Percentiles rank a stretch among this genome's conserved stretches.
These are phyloP conservation scores for Bombus difficillimus DNA, from an alignment of 1,140 invertebrate genomes.

Conservation along the genomic window DNA sequence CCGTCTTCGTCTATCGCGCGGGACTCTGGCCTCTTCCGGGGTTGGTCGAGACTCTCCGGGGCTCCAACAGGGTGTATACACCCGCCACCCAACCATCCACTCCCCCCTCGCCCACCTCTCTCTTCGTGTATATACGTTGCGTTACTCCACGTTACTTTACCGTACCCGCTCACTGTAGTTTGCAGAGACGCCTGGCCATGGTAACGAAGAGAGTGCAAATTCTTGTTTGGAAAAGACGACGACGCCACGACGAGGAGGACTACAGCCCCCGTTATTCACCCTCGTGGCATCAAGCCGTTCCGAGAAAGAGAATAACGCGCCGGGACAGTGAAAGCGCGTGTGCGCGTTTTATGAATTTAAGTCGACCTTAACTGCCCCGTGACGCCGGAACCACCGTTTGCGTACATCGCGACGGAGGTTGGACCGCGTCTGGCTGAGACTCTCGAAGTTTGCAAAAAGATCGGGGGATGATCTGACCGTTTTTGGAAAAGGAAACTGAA, in stretches of 20 bases:
- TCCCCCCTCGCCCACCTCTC: slow-evolving; percentile 20
- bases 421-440: background rate
- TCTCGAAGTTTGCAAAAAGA: background rate
- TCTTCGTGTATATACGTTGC: slow-evolving; percentile 59
- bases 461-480: too few relatives aligned
- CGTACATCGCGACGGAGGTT: background rate
- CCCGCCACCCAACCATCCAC: slow-evolving; percentile 16
- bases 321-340: background rate
- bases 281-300: slow-evolving; percentile 13
- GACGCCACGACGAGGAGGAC: slow-evolving; percentile 31
- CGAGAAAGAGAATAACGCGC: background rate
- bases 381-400: background rate
- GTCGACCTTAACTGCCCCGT: slow-evolving; percentile 23
- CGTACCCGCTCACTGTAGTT: slow-evolving; percentile 59
- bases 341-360: slow-evolving; percentile 47
- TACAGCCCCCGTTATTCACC: slow-evolving; percentile 46
- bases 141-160: slow-evolving; percentile 66
- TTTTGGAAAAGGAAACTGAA: too few relatives aligned
- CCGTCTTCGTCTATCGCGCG: slow-evolving; percentile 17
- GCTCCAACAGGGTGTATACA: slow-evolving; percentile 59
- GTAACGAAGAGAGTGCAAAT: slow-evolving; percentile 70
- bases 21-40: slow-evolving; percentile 47
- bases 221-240: slow-evolving; percentile 67
- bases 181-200: slow-evolving; percentile 63
- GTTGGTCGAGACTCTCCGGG: slow-evolving; percentile 54